Evolutionary conservation across 37 sponge, comb jelly and placozoan species (phyloP).

Genomic region (Ianthella basta): DNA sequence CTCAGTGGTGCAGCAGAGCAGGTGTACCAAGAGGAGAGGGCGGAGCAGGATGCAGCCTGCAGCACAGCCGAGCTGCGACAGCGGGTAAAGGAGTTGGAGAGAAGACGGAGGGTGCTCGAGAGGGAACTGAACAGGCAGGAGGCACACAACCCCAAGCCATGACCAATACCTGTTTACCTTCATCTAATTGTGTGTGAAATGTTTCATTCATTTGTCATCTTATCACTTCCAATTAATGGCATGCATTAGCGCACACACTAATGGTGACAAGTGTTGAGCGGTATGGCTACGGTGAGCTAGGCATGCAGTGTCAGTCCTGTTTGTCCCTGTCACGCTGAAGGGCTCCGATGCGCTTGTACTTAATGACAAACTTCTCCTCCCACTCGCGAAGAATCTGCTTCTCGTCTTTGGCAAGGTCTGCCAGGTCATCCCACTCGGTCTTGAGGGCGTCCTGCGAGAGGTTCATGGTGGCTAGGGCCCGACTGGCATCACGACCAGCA

Average conservation of each 20-base stretch:
- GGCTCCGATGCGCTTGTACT: constrained; percentile 40
- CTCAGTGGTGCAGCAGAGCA: constrained; percentile 85
- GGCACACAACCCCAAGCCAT: background rate
- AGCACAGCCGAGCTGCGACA: constrained; percentile 30
- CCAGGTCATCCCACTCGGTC: constrained; percentile 31
- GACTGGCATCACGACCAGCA: constrained; percentile 54
- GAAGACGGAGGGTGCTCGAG: constrained; percentile 54
- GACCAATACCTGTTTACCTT: background rate
- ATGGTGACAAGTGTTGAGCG: too few species aligned
- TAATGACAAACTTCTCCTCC: constrained; percentile 37
- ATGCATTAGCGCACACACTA: too few species aligned
- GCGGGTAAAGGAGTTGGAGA: constrained; percentile 56
- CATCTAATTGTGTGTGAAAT: background rate
- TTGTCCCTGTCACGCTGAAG: constrained; percentile 31
- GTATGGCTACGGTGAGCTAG: too few species aligned
- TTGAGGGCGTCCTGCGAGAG: background rate
- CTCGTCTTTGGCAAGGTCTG: constrained; percentile 31
- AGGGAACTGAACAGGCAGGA: constrained; percentile 16
- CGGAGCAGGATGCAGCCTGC: background rate
- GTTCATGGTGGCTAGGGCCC: constrained; percentile 42
- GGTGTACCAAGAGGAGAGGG: constrained; percentile 40
- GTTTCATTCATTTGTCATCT: too few species aligned
- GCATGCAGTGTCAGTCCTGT: too few species aligned
- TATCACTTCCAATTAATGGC: too few species aligned
- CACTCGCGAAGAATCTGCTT: constrained; percentile 31